These are phyloP conservation scores for Ceuthmochares aereus DNA, from an alignment of 2,113 vertebrate genomes.

Conservation along the genomic window DNA sequence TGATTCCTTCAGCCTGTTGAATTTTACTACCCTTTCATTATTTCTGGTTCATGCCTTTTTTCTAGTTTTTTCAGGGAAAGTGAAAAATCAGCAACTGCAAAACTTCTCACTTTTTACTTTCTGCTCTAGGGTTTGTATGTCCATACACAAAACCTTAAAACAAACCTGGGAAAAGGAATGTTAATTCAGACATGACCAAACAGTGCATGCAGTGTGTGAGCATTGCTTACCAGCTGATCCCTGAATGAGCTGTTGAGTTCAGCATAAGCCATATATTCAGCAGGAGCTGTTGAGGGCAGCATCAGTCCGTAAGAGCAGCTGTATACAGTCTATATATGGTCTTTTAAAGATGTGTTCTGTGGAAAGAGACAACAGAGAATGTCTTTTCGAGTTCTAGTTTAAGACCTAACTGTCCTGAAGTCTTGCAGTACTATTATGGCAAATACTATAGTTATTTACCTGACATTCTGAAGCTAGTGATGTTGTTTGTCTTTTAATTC, in stretches of 20 bases:
- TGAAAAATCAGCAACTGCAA: neutral
- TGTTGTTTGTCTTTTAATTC: neutral
- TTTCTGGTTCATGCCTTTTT: neutral
- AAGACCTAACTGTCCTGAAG: neutral
- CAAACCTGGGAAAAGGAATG: neutral
- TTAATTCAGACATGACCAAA: neutral
- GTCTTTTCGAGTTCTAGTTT: neutral
- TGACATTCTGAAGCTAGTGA: neutral
- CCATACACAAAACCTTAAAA: neutral
- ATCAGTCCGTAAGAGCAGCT: neutral
- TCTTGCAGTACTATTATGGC: neutral
- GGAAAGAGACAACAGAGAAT: neutral
- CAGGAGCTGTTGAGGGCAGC: neutral
- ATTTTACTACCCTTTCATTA: neutral
- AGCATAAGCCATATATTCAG: neutral
- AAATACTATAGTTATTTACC: neutral
- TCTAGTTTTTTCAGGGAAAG: neutral
- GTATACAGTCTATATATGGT: no score
- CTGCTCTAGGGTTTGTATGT: neutral
- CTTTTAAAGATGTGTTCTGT: neutral
- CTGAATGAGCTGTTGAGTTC: neutral
- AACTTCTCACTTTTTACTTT: neutral
- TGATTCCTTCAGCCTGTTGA: neutral
- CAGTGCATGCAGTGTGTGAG: neutral
- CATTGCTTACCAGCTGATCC: neutral